Evolutionary conservation across 2,113 vertebrate species (phyloP), one percentile per base, ranked within the genome.

Genomic region (Lagopus leucura): DNA sequence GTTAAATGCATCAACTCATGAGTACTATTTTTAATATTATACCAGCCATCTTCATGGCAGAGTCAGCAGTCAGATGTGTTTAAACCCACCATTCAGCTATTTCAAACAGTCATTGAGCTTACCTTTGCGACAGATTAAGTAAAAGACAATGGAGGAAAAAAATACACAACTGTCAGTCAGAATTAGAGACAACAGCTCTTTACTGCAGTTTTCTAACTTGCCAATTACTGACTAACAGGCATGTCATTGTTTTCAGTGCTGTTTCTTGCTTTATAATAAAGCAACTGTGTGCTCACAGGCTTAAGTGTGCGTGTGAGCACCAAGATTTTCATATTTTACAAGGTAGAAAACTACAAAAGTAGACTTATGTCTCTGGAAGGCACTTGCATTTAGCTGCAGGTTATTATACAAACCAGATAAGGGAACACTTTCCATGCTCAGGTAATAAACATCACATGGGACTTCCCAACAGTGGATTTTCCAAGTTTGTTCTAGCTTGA

Each of bases 231-330:
- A 18, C n/a, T 81, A 92, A 94, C 61, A 94, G 88, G 84, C 65
- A 25, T 76, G 50, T 74, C 70, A 60, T 91, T 87, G 89, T 86
- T 94, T 92, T 70, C 92, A 82, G 81, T 43, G 57, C 64, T 71
- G 70, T 72, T 87, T 85, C 94, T 94, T 88, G 61, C 74, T 95
- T 88, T 82, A 54, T 64, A 70, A 66, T 55, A 72, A 78, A 91
- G 83, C 34, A 58, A 58, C 40, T 8, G 16, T 17, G 32, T 30
- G 32, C 30, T 89, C 34, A 77, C 1, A 6, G 61, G 11, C 65
- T 91, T 50, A 40, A 69, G 40, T 36, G 6, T 71, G 52, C 70
- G 52, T 47, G 50, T 18, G 77, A 80, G 64, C 65, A 84, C 45
- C 34, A 45, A 40, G 30, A n/a, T 80, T 90, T 89, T 76, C 60